A percentile compares a stretch with the other conserved stretches of the same genome.
These are phyloP conservation scores for Eulimnadia texana DNA, from an alignment of 1,140 invertebrate species.

Conservation along the genomic window DNA sequence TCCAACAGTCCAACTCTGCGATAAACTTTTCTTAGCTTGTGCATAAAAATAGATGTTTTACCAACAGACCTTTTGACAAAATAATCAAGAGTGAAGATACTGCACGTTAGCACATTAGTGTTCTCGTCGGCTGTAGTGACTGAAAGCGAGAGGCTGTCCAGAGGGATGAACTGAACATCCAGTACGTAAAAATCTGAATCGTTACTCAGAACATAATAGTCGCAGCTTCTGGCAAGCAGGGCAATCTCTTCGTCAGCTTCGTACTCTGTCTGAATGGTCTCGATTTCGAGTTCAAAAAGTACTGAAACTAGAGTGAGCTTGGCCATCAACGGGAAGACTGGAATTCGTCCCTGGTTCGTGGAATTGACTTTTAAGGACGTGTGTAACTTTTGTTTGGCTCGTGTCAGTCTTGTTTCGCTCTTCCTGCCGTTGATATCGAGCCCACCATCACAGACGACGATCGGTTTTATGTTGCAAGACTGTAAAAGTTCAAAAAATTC, in stretches of 20 bases:
- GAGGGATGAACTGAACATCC: conserved; percentile 63
- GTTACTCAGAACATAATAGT: conserved; percentile 70
- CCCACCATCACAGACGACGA: conserved; percentile 66
- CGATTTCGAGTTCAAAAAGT: conserved; percentile 44
- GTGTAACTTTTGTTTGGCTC: conserved; percentile 45
- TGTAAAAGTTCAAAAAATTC: conserved; percentile 54
- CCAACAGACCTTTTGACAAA: background rate
- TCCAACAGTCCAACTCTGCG: conserved; percentile 44
- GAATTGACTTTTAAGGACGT: conserved; percentile 25
- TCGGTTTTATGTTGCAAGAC: conserved; percentile 55
- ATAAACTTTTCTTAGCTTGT: background rate
- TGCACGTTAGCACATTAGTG: background rate
- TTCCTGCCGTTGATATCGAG: conserved; percentile 55
- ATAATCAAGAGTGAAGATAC: background rate
- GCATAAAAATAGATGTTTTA: background rate
- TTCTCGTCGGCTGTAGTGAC: background rate
- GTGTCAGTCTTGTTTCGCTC: conserved; percentile 45
- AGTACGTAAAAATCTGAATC: conserved; percentile 88
- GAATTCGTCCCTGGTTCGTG: conserved; percentile 15
- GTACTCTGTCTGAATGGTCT: conserved; percentile 53
- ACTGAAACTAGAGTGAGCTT: conserved; percentile 54
- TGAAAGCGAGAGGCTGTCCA: conserved; percentile 23
- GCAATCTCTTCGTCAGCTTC: conserved; percentile 78
- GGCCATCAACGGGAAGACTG: conserved; percentile 52
- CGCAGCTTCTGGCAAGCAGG: conserved; percentile 50